Evolutionary conservation across 2,888 invertebrate species (phyloP), one percentile per base, ranked within the genome.

Genomic region (Ecliptopera silaceata): DNA sequence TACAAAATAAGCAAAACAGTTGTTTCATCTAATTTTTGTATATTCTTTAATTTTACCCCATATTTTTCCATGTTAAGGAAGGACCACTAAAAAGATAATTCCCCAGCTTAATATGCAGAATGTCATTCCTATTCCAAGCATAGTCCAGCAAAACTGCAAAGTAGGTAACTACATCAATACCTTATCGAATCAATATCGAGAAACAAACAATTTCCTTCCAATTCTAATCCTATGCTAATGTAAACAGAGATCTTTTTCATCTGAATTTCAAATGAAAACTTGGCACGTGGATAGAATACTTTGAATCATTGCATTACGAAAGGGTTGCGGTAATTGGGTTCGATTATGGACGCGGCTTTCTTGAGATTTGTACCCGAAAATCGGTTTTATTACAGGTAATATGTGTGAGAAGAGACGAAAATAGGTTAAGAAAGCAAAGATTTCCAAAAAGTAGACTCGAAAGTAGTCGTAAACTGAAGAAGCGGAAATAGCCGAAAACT

Each of bases 221-320:
- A 8, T 72, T 62, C 69, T 71, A 71, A 78, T 78, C 71, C 66
- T 58, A 71, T 69, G 70, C 66, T 71, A 72, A 79, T 77, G 72
- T 77, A 81, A 82, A 77, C 77, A 78, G 65, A 66, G 68, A 67
- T 69, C 75, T 63, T 65, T 68, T 63, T 61, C 70, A 83, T 84
- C 75, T 82, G 70, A 81, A 80, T 74, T 82, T 81, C 76, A 78
- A 82, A 84, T 82, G 63, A 65, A 77, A 81, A 82, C 74, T 82
- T 79, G 70, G 69, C 66, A 66, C 72, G 68, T 65, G 71, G 70
- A 66, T 63, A 58, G 73, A 69, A 75, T 77, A 72, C 69, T 54
- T 61, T 60, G 51, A 62, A 53, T 64, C 69, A 18, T 31, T 20
- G 69, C 72, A 64, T 61, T 71, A 71, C 63, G 72, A 75, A 75